phyloP scores from a whole-genome alignment of 2,888 invertebrate species.

The Chamaedrilus cognettii region DNA sequence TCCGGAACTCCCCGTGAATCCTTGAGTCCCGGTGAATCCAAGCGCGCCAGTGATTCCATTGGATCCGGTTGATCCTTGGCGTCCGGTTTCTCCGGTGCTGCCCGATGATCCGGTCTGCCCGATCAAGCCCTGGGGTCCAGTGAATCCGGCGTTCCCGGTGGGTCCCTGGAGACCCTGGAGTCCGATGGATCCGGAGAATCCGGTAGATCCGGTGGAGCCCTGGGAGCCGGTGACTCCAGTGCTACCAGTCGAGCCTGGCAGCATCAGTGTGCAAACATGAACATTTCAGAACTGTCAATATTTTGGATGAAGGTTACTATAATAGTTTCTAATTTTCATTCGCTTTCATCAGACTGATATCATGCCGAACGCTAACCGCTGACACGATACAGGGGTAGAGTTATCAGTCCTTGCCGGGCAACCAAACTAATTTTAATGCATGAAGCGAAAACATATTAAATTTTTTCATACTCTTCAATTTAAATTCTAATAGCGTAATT shows the following conservation, averaged over 20 bases:
- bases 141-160: conserved; percentile 23
- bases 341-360: too few species aligned
- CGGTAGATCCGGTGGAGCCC: conserved; percentile 27
- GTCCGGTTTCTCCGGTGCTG: conserved; percentile 28
- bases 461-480: too few species aligned
- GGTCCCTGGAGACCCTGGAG: conserved; percentile 20
- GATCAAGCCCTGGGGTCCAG: conserved; percentile 18
- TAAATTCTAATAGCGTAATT: too few species aligned
- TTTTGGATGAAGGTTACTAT: too few species aligned
- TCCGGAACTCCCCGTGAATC: conserved; percentile 19
- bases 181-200: conserved; percentile 26
- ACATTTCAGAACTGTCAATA: too few species aligned
- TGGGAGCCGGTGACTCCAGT: conserved; percentile 25
- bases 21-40: conserved; percentile 29
- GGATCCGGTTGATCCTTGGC: conserved; percentile 20
- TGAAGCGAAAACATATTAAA: too few species aligned
- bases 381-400: too few species aligned
- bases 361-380: too few species aligned
- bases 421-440: too few species aligned
- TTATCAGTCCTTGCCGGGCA: too few species aligned
- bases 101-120: conserved; percentile 23
- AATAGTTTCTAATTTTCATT: too few species aligned
- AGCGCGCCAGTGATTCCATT: conserved; percentile 22
- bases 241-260: conserved; percentile 27
- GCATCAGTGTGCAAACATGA: conserved; percentile 52